Percentiles rank a stretch among this genome's conserved stretches.
Evolutionary conservation across 2,797 vertebrate species (phyloP).

Genomic region (Crax fasciolata): DNA sequence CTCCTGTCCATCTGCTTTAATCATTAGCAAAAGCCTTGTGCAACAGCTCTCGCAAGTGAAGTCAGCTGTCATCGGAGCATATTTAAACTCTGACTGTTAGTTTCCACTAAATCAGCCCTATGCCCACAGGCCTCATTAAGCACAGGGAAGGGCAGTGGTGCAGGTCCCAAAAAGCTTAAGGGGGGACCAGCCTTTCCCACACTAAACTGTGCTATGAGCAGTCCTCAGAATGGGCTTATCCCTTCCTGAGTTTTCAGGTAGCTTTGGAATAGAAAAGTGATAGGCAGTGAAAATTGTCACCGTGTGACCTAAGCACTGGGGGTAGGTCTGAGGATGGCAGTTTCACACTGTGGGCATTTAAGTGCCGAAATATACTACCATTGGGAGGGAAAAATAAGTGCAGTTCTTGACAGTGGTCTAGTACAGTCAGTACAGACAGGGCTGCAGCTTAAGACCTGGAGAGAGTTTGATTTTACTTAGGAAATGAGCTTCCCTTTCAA

Average conservation of each 20-base stretch:
- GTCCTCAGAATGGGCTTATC: background rate
- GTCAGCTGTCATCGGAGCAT: slow-evolving; percentile 85
- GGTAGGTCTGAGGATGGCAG: background rate
- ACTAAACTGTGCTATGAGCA: slow-evolving; percentile 29
- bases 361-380: background rate
- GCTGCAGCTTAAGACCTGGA: background rate
- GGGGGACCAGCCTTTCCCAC: slow-evolving; percentile 25
- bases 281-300: fast-evolving
- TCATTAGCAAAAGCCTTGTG: slow-evolving; percentile 85
- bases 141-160: slow-evolving; percentile 66
- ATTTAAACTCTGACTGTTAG: slow-evolving; percentile 85
- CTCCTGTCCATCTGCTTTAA: slow-evolving; percentile 87
- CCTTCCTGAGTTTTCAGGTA: background rate
- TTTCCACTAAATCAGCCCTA: slow-evolving; percentile 84
- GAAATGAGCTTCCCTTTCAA: background rate
- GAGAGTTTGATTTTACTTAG: background rate
- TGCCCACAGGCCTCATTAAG: slow-evolving; percentile 82
- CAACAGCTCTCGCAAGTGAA: slow-evolving; percentile 82
- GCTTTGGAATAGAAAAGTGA: background rate
- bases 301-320: fast-evolving
- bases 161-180: slow-evolving; percentile 60
- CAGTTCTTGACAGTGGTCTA: background rate
- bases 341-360: background rate
- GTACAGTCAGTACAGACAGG: background rate
- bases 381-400: background rate